Evolutionary conservation across 2,888 invertebrate genomes (phyloP).

Genomic region (Dasysyrphus albostriatus): DNA sequence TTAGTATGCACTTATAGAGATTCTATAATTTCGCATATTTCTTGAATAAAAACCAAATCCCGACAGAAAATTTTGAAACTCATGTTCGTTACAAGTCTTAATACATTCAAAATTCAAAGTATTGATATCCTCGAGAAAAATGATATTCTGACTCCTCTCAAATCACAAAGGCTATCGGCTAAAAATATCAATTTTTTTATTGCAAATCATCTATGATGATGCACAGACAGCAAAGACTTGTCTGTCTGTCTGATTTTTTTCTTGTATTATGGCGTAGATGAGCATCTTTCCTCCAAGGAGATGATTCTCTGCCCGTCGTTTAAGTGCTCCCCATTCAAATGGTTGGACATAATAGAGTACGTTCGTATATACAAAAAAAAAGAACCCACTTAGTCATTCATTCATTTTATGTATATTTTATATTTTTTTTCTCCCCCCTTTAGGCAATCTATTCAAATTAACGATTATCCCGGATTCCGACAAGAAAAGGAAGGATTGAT

Average conservation of each 20-base stretch:
- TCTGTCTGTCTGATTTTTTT: conserved; percentile 19
- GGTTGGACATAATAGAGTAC: conserved; percentile 12
- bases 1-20: no score
- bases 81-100: conserved; percentile 36
- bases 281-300: conserved; percentile 29
- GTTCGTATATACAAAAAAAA: not conserved
- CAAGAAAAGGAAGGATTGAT: conserved; percentile 27
- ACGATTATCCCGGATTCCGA: conserved; percentile 53
- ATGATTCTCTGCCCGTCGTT: conserved; percentile 1
- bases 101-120: not conserved
- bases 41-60: not conserved
- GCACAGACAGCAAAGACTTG: conserved; percentile 27
- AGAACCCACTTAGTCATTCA: conserved; percentile 65
- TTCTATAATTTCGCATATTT: no score
- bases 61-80: no score
- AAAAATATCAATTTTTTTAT: conserved; percentile 57
- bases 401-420: conserved; percentile 55
- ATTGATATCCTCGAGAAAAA: conserved; percentile 34
- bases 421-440: conserved; percentile 63
- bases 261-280: conserved; percentile 36
- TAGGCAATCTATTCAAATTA: conserved; percentile 75
- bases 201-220: conserved; percentile 50
- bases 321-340: conserved; percentile 54
- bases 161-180: conserved; percentile 57
- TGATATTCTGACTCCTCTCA: conserved; percentile 50